Percentiles rank a stretch among this genome's conserved stretches.
phyloP scores from a whole-genome alignment of 1,140 invertebrate genomes.

The Parasteatoda tepidariorum region DNA sequence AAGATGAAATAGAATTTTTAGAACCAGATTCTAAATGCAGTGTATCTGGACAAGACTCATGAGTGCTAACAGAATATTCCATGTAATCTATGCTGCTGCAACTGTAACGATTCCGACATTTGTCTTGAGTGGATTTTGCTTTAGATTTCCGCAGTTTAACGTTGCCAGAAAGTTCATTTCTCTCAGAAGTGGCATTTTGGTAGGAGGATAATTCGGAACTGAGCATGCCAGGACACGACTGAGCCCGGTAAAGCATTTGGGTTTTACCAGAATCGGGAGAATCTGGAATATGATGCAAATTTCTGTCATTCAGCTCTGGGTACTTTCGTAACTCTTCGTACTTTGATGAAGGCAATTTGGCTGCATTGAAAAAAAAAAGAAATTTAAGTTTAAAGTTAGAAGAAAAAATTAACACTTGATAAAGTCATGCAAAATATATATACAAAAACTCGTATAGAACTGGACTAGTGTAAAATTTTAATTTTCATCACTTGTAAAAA shows the following conservation, averaged over 20 bases:
- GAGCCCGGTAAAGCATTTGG: constrained; percentile 57
- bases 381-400: too few species aligned
- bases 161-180: not conserved
- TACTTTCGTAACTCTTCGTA: constrained; percentile 8
- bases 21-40: not conserved
- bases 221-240: constrained; percentile 61
- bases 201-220: constrained; percentile 6
- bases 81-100: constrained; percentile 60
- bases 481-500: too few species aligned
- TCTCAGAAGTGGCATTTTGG: not conserved
- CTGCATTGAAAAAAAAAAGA: constrained; percentile 26
- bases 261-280: not conserved
- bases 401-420: too few species aligned
- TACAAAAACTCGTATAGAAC: too few species aligned
- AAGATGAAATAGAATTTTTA: constrained; percentile 1
- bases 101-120: constrained; percentile 59
- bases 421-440: too few species aligned
- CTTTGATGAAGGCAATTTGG: constrained; percentile 8
- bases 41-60: constrained; percentile 49
- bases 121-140: constrained; percentile 1
- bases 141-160: constrained; percentile 25
- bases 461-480: too few species aligned
- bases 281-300: not conserved
- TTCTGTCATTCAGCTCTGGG: not conserved
- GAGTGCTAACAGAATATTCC: constrained; percentile 12